Evolutionary conservation across 23 tunicate species (phyloP).

Genomic region (Botrylloides violaceus): DNA sequence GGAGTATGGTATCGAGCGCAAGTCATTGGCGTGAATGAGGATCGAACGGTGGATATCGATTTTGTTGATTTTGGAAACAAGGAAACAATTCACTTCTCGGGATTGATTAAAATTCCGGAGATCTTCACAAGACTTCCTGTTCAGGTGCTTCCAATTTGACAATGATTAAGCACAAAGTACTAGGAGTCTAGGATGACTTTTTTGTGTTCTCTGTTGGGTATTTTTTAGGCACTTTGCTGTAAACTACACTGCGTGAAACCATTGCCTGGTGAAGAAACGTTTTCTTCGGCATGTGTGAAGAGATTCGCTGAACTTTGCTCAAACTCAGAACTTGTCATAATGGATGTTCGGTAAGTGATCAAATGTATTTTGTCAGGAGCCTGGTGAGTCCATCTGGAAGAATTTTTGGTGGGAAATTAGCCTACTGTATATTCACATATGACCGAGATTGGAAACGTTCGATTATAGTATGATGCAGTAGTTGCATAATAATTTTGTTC

Average conservation of each 20-base stretch:
- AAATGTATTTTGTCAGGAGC: no score
- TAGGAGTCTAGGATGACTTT: no score
- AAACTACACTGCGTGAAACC: background rate
- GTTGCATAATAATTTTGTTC: no score
- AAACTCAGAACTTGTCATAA: background rate
- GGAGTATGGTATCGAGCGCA: constrained; percentile 53
- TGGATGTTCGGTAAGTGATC: constrained; percentile 20
- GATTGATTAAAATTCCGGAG: constrained; percentile 48
- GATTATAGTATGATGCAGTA: no score
- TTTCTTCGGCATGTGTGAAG: background rate
- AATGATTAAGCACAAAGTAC: no score
- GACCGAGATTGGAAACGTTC: no score
- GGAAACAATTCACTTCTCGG: constrained; percentile 18
- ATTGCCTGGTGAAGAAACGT: background rate
- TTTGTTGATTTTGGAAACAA: constrained; percentile 70
- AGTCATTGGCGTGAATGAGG: constrained; percentile 24
- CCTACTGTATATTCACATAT: no score
- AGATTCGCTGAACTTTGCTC: constrained; percentile 17
- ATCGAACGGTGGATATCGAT: constrained; percentile 26
- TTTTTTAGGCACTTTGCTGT: constrained; percentile 15
- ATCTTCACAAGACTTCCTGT: constrained; percentile 43
- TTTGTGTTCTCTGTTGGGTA: no score
- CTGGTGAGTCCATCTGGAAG: no score
- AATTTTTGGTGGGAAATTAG: no score
- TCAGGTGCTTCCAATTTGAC: constrained; percentile 34